Conservation (phyloP, 2,888 invertebrate species). For the Therioaphis trifolii region DNA sequence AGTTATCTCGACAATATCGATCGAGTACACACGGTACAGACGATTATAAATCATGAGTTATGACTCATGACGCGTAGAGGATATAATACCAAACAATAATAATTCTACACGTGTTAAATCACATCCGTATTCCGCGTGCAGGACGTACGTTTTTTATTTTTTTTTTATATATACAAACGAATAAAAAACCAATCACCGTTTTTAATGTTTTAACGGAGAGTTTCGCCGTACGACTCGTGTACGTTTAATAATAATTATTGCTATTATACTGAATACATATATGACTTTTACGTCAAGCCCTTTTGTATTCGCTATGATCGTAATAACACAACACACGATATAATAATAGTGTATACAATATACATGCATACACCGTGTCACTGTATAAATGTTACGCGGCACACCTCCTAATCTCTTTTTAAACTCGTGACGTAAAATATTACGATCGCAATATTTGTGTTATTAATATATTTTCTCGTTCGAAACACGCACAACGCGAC, state of each 20-base stretch:
- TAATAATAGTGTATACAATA: no score
- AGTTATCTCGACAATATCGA: no score
- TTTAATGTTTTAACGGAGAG: conserved; percentile 24
- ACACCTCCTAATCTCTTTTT: background rate
- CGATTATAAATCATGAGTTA: no score
- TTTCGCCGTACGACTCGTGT: background rate
- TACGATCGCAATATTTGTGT: conserved; percentile 19
- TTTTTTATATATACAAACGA: background rate
- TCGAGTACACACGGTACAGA: no score
- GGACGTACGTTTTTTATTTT: no score
- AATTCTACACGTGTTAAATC: no score
- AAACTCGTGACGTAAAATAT: background rate
- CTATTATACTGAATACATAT: background rate
- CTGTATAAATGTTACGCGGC: background rate
- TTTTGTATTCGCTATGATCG: background rate
- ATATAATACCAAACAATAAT: no score
- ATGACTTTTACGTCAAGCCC: background rate
- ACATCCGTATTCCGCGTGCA: no score
- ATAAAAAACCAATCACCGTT: conserved; percentile 10
- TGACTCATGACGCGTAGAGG: no score
- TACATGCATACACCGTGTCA: no score
- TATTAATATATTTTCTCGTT: conserved; percentile 19
- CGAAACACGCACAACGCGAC: background rate
- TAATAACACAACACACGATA: no score
- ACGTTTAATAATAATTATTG: conserved; percentile 5